Conservation (phyloP, 1,140 invertebrate species). For the Pseudomyrmex cubaensis region DNA sequence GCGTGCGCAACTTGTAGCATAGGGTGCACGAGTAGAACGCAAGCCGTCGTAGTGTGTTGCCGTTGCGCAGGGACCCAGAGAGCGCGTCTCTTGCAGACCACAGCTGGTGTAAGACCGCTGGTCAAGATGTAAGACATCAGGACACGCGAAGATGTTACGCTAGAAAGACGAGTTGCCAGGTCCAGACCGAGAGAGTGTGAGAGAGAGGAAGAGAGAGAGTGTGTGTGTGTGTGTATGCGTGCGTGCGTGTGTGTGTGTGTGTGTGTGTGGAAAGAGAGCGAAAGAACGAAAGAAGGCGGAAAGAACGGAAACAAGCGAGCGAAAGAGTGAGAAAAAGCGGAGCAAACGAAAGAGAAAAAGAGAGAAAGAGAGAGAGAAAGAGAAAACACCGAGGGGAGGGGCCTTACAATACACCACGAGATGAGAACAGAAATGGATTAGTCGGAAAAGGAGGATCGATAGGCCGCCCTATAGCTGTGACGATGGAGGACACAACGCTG, state of each 20-base stretch:
- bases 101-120: constrained; percentile 48
- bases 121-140: constrained; percentile 70
- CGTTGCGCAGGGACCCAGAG: constrained; percentile 61
- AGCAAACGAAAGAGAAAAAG: neutral
- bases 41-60: constrained; percentile 54
- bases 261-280: neutral
- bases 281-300: neutral
- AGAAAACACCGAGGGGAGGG: too few species aligned
- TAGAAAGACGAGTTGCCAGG: constrained; percentile 29
- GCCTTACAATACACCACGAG: neutral
- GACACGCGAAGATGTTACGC: constrained; percentile 34
- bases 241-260: too few species aligned
- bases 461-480: constrained; percentile 64
- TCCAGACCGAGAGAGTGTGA: constrained; percentile 47
- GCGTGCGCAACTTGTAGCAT: constrained; percentile 46
- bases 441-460: constrained; percentile 69
- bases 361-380: neutral
- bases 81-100: constrained; percentile 65
- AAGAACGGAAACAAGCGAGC: neutral
- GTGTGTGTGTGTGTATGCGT: too few species aligned
- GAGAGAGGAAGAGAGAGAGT: neutral
- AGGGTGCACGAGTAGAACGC: constrained; percentile 61
- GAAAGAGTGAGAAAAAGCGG: neutral
- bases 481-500: constrained; percentile 70
- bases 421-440: constrained; percentile 65